Evolutionary conservation across 2,797 vertebrate species (phyloP), one percentile per base, ranked within the genome.

Genomic region (Rhinogobio ventralis): DNA sequence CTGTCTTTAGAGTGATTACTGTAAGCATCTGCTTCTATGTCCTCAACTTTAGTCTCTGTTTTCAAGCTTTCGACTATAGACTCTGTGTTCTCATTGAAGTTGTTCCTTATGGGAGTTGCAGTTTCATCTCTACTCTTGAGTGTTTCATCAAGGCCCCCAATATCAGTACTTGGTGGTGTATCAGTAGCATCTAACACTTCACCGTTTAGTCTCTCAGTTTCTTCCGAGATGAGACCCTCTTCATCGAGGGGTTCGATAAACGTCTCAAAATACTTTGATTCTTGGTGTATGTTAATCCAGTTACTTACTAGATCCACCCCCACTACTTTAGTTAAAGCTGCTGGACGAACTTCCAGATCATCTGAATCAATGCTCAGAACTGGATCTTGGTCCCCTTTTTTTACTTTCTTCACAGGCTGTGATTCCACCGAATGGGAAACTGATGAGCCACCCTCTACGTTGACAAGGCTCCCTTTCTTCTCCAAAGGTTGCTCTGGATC

Each of bases 211-310:
- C 39, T 66, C 42, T 0, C 0, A 0, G 15, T 69, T 36, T 87
- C 80, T 10, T 89, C 84, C 8, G 87, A 30, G 2, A 67, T 25
- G 0, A 82, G 62, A 28, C 87, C 85, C 74, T 79, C 74, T 69
- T 95, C 94, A n/a, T 95, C 94, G 46, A 94, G 83, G 8, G 95
- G 94, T 81, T 95, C 95, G 0, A 94, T 90, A 81, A 93, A 96
- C 0, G 89, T 96, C 91, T 96, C 92, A 39, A 96, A 96, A 72
- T 84, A 94, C 82, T 89, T 94, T 19, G 94, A 93, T 0, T 88
- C 82, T 82, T 94, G 94, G 87, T 96, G 95, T 82, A 89, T 69
- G 68, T 88, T 93, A 4, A 96, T 90, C 94, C 94, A 95, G 91
- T 92, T 95, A 8, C 90, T 92, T 49, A 95, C 95, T 3, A 95